Conservation (phyloP, 2,797 vertebrate genomes). For the Periophthalmus magnuspinnatus region DNA sequence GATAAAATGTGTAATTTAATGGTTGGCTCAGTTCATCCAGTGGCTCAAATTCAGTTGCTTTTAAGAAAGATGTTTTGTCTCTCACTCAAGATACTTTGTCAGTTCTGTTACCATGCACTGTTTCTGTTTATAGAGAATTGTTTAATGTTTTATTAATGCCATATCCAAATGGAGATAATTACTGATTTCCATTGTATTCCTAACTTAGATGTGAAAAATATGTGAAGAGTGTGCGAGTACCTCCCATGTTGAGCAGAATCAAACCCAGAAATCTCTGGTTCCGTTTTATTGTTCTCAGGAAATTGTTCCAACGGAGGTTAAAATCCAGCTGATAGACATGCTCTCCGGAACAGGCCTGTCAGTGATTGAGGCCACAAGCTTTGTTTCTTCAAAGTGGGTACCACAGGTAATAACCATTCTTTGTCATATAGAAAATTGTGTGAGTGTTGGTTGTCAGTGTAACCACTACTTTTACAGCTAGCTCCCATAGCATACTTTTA, state of each 20-base stretch:
- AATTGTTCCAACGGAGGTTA: conserved; percentile 88
- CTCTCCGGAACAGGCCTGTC: conserved; percentile 90
- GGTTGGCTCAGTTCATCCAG: too few relatives aligned
- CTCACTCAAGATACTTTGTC: neutral
- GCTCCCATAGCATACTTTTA: neutral
- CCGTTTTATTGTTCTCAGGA: conserved; percentile 77
- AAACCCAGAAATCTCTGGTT: conserved; percentile 52
- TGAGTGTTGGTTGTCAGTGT: conserved; percentile 63
- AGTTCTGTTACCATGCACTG: neutral
- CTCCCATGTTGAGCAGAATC: conserved; percentile 37
- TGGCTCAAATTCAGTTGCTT: neutral
- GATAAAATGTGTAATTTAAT: too few relatives aligned
- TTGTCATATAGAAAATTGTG: conserved; percentile 32
- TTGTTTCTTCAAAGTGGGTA: conserved; percentile 96
- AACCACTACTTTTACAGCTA: conserved; percentile 20
- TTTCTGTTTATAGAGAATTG: neutral
- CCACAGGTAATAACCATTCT: conserved; percentile 86
- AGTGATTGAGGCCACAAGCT: conserved; percentile 93
- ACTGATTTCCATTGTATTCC: conserved; percentile 14
- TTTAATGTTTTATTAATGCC: neutral
- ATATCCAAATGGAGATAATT: conserved; percentile 2
- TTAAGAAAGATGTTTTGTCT: too few relatives aligned
- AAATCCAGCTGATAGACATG: conserved; percentile 93
- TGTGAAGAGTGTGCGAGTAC: conserved; percentile 19
- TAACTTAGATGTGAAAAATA: conserved; percentile 1